Evolutionary conservation across 2,797 vertebrate species (phyloP).

Genomic region (Geotrypetes seraphini): DNA sequence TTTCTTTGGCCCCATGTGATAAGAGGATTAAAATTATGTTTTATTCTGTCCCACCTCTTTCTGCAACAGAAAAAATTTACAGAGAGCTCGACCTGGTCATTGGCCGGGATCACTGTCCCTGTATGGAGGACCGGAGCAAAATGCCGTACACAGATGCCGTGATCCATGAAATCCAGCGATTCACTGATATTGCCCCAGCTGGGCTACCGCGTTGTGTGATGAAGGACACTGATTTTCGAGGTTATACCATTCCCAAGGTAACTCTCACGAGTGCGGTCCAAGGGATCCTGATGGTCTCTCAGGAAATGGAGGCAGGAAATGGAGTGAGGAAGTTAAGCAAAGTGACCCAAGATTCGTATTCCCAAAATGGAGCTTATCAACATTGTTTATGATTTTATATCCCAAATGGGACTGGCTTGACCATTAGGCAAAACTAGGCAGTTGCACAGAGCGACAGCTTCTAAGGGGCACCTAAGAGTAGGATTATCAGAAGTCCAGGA

Average conservation of each 20-base stretch:
- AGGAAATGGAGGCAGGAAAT: no score
- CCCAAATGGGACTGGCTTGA: no score
- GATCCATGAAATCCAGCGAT: constrained; percentile 56
- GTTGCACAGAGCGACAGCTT: no score
- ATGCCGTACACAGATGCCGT: constrained; percentile 59
- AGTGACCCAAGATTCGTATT: background rate
- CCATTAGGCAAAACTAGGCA: no score
- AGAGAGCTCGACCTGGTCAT: constrained; percentile 50
- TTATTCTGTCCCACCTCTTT: background rate
- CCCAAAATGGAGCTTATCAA: background rate
- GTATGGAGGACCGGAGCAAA: constrained; percentile 43
- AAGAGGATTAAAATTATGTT: no score
- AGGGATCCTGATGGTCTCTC: no score
- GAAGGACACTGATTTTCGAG: constrained; percentile 51
- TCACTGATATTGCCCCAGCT: constrained; percentile 47
- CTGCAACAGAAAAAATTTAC: constrained; percentile 40
- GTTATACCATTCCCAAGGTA: constrained; percentile 57
- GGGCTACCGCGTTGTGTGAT: constrained; percentile 49
- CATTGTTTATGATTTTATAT: no score
- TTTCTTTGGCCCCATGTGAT: background rate
- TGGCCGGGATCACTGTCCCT: constrained; percentile 17
- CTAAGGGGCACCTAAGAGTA: no score
- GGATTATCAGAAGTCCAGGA: no score
- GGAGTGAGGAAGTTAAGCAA: no score
- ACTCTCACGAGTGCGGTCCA: no score